phyloP scores from a whole-genome alignment of 2,797 vertebrate genomes.

The Halcyon leucocephala region DNA sequence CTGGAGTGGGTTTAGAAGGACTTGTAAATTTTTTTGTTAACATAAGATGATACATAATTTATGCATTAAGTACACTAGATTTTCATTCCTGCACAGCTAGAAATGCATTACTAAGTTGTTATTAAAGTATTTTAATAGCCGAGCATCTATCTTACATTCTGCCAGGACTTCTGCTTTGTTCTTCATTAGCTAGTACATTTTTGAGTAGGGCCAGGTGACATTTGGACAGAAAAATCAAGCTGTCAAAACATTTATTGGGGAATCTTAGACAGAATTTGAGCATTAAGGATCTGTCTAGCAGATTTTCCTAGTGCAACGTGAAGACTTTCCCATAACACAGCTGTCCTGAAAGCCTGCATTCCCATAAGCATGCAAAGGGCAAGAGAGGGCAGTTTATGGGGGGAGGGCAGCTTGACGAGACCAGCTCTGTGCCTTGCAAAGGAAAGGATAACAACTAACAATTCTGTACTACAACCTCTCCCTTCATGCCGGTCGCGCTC shows the following conservation, averaged over 20 bases:
- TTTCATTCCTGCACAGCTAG: neutral
- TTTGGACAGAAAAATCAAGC: neutral
- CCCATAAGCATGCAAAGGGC: neutral
- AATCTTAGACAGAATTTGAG: neutral
- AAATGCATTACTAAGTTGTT: neutral
- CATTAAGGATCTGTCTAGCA: neutral
- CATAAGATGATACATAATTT: neutral
- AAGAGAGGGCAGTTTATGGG: neutral
- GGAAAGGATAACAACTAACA: neutral
- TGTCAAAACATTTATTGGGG: neutral
- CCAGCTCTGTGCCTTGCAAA: neutral
- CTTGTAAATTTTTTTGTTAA: neutral
- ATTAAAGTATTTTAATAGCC: neutral
- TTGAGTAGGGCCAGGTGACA: neutral
- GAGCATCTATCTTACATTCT: neutral
- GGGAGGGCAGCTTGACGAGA: neutral
- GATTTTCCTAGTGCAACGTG: neutral
- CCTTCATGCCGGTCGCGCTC: neutral
- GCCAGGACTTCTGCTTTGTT: neutral
- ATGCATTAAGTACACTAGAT: neutral
- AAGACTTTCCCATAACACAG: neutral
- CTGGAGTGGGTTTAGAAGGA: neutral
- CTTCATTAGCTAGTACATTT: neutral
- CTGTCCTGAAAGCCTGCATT: neutral
- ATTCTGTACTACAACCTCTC: neutral